These are phyloP conservation scores for Hippocampus abdominalis DNA, from an alignment of 2,113 vertebrate genomes.

Conservation along the genomic window DNA sequence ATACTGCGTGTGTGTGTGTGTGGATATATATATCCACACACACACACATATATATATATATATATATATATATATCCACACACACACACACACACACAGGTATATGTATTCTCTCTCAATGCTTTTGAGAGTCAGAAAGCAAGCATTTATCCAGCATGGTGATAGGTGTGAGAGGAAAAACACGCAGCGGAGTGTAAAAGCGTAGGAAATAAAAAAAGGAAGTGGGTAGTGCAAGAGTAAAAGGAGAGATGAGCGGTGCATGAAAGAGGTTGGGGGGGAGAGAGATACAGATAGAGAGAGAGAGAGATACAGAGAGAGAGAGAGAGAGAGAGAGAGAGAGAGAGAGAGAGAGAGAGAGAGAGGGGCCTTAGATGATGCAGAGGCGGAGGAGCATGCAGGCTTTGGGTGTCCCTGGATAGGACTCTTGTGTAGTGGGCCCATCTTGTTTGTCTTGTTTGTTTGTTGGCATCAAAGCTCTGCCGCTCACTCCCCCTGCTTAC, in stretches of 20 bases:
- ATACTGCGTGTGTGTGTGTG: no score
- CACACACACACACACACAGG: no score
- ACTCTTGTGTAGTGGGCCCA: constrained; percentile 64
- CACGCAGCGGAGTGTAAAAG: constrained; percentile 26
- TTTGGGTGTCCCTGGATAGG: constrained; percentile 64
- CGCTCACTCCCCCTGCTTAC: constrained; percentile 64
- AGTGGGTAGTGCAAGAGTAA: constrained; percentile 36
- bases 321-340: constrained; percentile 7
- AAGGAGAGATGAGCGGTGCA: constrained; percentile 40
- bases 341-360: constrained; percentile 9
- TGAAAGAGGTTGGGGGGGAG: constrained; percentile 20
- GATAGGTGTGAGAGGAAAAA: constrained; percentile 35
- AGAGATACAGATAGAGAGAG: constrained; percentile 18
- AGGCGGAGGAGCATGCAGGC: constrained; percentile 41
- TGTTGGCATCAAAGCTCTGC: constrained; percentile 69
- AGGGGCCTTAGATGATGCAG: constrained; percentile 32
- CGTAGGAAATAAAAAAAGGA: constrained; percentile 25
- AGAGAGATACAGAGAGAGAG: constrained; percentile 23
- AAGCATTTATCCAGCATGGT: constrained; percentile 37
- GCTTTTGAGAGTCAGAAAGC: constrained; percentile 34
- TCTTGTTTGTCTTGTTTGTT: constrained; percentile 72
- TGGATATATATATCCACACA: no score
- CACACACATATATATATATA: no score
- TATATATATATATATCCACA: no score
- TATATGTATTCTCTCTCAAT: constrained; percentile 7